Percentiles rank a stretch among this genome's conserved stretches.
Conservation (phyloP, 2,888 invertebrate genomes). For the Scaptomyza reducta region DNA sequence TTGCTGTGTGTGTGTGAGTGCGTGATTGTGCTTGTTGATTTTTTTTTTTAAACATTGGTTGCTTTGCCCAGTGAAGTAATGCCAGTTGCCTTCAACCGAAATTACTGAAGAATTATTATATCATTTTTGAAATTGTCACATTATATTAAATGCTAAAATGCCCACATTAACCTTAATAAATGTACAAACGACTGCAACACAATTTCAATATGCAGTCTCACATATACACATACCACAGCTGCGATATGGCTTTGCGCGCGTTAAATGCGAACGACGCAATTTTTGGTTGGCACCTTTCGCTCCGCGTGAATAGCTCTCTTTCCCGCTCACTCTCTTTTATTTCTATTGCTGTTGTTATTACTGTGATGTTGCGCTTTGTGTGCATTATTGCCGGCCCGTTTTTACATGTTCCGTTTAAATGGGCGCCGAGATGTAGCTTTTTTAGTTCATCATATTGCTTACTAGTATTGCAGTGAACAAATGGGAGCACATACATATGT, state of each 20-base stretch:
- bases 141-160: neutral
- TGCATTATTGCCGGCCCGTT: slow-evolving; percentile 43
- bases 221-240: slow-evolving; percentile 13
- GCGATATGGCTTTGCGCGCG: slow-evolving; percentile 44
- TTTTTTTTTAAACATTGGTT: slow-evolving; percentile 18
- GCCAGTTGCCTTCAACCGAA: neutral
- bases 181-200: neutral
- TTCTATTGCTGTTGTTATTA: slow-evolving; percentile 43
- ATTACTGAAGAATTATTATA: slow-evolving; percentile 6
- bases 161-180: neutral
- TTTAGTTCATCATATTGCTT: slow-evolving; percentile 12
- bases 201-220: slow-evolving; percentile 49
- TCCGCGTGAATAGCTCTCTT: slow-evolving; percentile 15
- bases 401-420: slow-evolving; percentile 41
- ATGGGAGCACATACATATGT: too few species aligned
- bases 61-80: slow-evolving; percentile 13
- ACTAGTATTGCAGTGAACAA: slow-evolving; percentile 10
- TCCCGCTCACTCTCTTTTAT: slow-evolving; percentile 2
- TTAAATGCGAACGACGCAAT: slow-evolving; percentile 71
- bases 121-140: neutral
- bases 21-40: neutral
- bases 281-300: slow-evolving; percentile 51
- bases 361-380: slow-evolving; percentile 6
- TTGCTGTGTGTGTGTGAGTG: slow-evolving; percentile 2
- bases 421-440: slow-evolving; percentile 35